Evolutionary conservation across 1,140 invertebrate species (phyloP), one percentile per base, ranked within the genome.

Genomic region (Lineus longissimus): DNA sequence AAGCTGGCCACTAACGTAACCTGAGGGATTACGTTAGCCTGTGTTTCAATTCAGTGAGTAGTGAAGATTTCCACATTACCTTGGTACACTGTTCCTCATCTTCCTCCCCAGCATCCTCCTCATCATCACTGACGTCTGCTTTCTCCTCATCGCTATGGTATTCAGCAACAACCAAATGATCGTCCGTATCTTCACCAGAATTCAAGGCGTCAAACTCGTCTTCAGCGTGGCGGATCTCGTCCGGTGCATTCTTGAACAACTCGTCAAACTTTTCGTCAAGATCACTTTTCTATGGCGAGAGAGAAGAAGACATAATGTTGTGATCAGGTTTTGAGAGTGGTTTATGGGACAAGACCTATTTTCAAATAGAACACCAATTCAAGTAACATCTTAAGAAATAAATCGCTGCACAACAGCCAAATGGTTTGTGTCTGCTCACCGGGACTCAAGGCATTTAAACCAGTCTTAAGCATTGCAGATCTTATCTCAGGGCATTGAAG

Each of bases 141-240:
- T 58, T 64, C n/a, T 74, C 78, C 45, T 86, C 84, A 63, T 87
- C 83, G 71, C 82, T 84, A 31, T 80, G 67, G 73, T 81, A 82
- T 64, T 87, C 83, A 45, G 80, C 76, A 1, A 84, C 55, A 27
- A 86, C 69, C 60, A 81, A 65, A 61, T 81, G 71, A 63, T 82
- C 80, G 65, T 84, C 82, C 59, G 62, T 71, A 51, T 76, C 71
- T 64, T 75, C 45, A 69, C 76, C 58, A 6, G 64, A 47, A 30
- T 27, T 43, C 47, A 23, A 13, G 1, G 54, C 78, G 55, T 64
- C 55, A 54, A 62, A 65, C 60, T 73, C 60, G 25, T n/a, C 55
- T 19, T 51, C 58, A 22, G 56, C 41, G 19, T 55, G 63, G 62
- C 69, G 76, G 4, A 74, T 58, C 22, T 80, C 77, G 25, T 64